Evolutionary conservation across 2,888 invertebrate species (phyloP).

Genomic region (Hirtodrosophila confusa): DNA sequence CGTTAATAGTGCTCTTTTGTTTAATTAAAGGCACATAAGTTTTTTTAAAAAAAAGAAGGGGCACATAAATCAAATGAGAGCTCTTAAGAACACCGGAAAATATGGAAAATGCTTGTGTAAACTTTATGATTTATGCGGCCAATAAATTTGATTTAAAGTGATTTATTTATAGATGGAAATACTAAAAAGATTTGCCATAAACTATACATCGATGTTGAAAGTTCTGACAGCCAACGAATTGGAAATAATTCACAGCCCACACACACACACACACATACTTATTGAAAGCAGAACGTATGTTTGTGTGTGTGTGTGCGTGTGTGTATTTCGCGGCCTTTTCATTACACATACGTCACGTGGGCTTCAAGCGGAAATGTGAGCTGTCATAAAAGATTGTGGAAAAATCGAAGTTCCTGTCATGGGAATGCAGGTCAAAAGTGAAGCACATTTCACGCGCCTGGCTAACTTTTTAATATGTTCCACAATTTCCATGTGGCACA

Average conservation of each 20-base stretch:
- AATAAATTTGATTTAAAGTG: slow-evolving; percentile 52
- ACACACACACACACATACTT: not conserved
- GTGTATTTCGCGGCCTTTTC: slow-evolving; percentile 38
- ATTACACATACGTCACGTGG: slow-evolving; percentile 67
- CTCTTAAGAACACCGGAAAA: slow-evolving; percentile 4
- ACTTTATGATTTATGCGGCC: slow-evolving; percentile 40
- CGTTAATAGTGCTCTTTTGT: slow-evolving; percentile 28
- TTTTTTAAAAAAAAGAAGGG: slow-evolving; percentile 7
- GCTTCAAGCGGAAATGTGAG: slow-evolving; percentile 30
- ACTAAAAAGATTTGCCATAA: slow-evolving; percentile 42
- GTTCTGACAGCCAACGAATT: slow-evolving; percentile 51
- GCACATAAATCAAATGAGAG: slow-evolving; percentile 26
- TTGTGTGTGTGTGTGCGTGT: too few relatives aligned
- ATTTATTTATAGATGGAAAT: slow-evolving; percentile 34
- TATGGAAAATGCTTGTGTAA: not conserved
- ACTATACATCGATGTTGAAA: slow-evolving; percentile 44
- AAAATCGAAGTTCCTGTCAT: slow-evolving; percentile 29
- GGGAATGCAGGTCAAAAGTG: slow-evolving; percentile 32
- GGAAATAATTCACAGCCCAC: slow-evolving; percentile 28
- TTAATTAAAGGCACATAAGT: slow-evolving; percentile 10
- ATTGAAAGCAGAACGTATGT: slow-evolving; percentile 3
- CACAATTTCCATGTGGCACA: slow-evolving; percentile 27
- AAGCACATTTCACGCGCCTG: slow-evolving; percentile 27
- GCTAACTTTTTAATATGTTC: slow-evolving; percentile 47
- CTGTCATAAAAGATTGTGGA: slow-evolving; percentile 32